A percentile compares a stretch with the other conserved stretches of the same genome.
phyloP scores from a whole-genome alignment of 2,113 vertebrate genomes.

The Calyptommatus sinebrachiatus region DNA sequence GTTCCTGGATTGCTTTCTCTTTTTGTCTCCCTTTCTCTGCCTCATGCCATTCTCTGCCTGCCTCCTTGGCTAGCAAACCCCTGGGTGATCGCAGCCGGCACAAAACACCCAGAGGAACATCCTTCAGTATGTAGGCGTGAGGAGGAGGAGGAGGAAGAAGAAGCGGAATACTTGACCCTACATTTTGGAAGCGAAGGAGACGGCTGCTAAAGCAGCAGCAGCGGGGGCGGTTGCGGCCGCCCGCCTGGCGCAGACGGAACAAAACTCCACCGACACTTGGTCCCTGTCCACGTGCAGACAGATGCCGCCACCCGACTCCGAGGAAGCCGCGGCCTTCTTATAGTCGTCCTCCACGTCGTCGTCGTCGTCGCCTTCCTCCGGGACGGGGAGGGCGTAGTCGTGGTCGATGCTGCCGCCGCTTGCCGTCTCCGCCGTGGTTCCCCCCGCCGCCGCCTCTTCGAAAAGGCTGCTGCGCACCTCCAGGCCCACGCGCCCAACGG shows the following conservation, averaged over 20 bases:
- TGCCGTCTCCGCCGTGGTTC: background rate
- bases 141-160: constrained; percentile 6
- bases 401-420: constrained; percentile 80
- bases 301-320: constrained; percentile 81
- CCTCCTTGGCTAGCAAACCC: constrained; percentile 57
- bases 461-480: constrained; percentile 94
- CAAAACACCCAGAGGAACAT: background rate
- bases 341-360: constrained; percentile 31
- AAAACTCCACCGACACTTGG: constrained; percentile 97
- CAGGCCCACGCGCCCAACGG: constrained; percentile 70
- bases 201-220: constrained; percentile 8
- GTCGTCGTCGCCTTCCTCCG: constrained; percentile 44
- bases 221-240: constrained; percentile 54
- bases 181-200: constrained; percentile 84
- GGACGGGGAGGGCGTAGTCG: constrained; percentile 62
- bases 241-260: constrained; percentile 89
- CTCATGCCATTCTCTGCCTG: constrained; percentile 55
- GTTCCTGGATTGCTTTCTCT: background rate
- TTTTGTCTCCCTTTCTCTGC: constrained; percentile 1
- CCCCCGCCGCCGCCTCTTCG: constrained; percentile 67
- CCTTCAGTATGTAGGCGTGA: background rate
- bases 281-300: constrained; percentile 96
- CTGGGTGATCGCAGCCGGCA: constrained; percentile 23
- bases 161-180: constrained; percentile 90
- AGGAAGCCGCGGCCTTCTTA: constrained; percentile 80